phyloP scores from a whole-genome alignment of 2,888 invertebrate genomes.

The Sclerodermus sp. region DNA sequence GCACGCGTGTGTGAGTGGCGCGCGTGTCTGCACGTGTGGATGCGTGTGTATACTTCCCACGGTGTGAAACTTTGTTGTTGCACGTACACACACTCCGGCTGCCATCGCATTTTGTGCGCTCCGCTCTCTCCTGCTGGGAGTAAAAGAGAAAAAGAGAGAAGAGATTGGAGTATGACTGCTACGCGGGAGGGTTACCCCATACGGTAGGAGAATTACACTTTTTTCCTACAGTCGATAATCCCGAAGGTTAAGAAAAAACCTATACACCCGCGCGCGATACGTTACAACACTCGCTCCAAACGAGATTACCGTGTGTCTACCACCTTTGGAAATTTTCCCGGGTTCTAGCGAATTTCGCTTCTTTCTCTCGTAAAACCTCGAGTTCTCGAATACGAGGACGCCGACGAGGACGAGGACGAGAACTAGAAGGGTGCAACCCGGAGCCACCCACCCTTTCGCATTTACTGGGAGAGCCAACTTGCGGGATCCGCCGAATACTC shows the following conservation, averaged over 20 bases:
- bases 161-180: conserved; percentile 42
- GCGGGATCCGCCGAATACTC: too few species aligned
- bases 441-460: too few species aligned
- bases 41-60: conserved; percentile 8
- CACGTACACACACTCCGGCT: background rate
- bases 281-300: too few species aligned
- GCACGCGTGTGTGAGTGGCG: conserved; percentile 19
- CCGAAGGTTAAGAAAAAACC: background rate
- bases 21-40: conserved; percentile 17
- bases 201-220: conserved; percentile 40
- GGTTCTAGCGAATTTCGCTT: too few species aligned
- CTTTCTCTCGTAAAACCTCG: too few species aligned
- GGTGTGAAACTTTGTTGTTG: background rate
- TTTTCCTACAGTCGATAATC: conserved; percentile 2
- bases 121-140: conserved; percentile 16
- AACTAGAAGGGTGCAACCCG: too few species aligned
- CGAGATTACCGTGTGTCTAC: too few species aligned
- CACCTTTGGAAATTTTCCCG: too few species aligned
- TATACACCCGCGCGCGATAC: background rate
- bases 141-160: conserved; percentile 3
- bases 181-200: conserved; percentile 54
- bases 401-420: too few species aligned
- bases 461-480: too few species aligned
- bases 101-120: conserved; percentile 20
- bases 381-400: too few species aligned